A percentile compares a stretch with the other conserved stretches of the same genome.
Conservation (phyloP, 2,888 invertebrate genomes). For the Luffia ferchaultella region DNA sequence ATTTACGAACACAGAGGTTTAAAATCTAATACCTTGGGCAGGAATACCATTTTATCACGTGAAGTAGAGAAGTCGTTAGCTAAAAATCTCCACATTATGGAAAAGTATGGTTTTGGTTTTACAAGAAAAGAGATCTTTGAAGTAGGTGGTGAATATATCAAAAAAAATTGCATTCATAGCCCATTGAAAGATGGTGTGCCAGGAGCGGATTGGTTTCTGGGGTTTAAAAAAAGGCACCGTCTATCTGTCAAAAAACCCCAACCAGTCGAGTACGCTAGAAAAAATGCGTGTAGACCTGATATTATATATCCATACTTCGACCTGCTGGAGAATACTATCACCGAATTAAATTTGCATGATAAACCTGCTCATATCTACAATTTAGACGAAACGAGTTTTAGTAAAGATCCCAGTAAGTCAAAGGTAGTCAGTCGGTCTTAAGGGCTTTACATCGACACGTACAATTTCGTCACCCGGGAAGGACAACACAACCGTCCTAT, state of each 20-base stretch:
- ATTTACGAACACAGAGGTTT: constrained; percentile 15
- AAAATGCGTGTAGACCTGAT: constrained; percentile 16
- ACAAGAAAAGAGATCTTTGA: constrained; percentile 23
- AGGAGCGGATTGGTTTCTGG: constrained; percentile 24
- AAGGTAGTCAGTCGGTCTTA: constrained; percentile 14
- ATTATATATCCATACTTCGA: constrained; percentile 6
- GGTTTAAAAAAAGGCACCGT: constrained; percentile 21
- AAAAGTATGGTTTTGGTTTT: constrained; percentile 24
- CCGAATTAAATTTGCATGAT: constrained; percentile 12
- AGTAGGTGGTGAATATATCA: constrained; percentile 21
- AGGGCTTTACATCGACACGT: not conserved
- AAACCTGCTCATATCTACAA: constrained; percentile 18
- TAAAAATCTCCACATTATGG: constrained; percentile 20
- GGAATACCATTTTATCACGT: too few relatives aligned
- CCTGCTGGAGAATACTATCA: not conserved
- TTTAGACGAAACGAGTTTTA: constrained; percentile 16
- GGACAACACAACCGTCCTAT: not conserved
- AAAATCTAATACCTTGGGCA: constrained; percentile 17
- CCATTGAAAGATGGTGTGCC: constrained; percentile 23
- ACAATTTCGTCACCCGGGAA: not conserved
- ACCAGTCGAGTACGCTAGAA: constrained; percentile 22
- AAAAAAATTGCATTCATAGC: constrained; percentile 18
- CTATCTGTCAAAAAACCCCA: constrained; percentile 32
- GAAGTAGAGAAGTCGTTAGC: constrained; percentile 20
- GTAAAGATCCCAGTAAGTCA: constrained; percentile 12